These are phyloP conservation scores for Nysson spinosus DNA, from an alignment of 2,888 invertebrate species.

Conservation along the genomic window DNA sequence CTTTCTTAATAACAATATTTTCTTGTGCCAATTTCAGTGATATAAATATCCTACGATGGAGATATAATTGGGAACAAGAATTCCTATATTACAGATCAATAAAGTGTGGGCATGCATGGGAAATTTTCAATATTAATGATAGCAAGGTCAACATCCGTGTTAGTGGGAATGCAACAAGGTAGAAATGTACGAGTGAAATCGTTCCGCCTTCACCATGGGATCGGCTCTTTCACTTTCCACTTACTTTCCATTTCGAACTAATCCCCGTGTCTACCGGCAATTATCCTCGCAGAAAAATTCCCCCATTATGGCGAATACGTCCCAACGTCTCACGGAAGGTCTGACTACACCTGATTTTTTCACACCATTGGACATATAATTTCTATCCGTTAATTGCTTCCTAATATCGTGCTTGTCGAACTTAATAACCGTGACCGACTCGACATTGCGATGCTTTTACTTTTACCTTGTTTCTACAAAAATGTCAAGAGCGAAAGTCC, in stretches of 20 bases:
- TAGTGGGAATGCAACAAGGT: not conserved
- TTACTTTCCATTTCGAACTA: slow-evolving; percentile 63
- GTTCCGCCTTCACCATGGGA: slow-evolving; percentile 26
- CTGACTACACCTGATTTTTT: not conserved
- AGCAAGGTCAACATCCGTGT: slow-evolving; percentile 21
- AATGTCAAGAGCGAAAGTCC: not conserved
- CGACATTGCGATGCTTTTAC: not conserved
- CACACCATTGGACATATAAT: not conserved
- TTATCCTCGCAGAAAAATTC: slow-evolving; percentile 29
- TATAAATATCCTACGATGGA: too few relatives aligned
- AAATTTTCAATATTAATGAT: not conserved
- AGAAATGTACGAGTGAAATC: slow-evolving; percentile 49
- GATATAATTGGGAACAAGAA: too few relatives aligned
- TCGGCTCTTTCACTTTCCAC: slow-evolving; percentile 66
- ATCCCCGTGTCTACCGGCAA: slow-evolving; percentile 28
- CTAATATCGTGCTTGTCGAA: not conserved
- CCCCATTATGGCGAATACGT: slow-evolving; percentile 19
- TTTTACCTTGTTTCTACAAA: not conserved
- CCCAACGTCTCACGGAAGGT: not conserved
- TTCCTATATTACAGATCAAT: too few relatives aligned
- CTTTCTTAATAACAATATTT: too few relatives aligned
- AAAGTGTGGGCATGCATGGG: too few relatives aligned
- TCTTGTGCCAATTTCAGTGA: too few relatives aligned
- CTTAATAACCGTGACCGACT: not conserved
- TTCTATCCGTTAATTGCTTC: slow-evolving; percentile 3